Evolutionary conservation across 1,140 invertebrate genomes (phyloP).

Genomic region (Bombus fervidus): DNA sequence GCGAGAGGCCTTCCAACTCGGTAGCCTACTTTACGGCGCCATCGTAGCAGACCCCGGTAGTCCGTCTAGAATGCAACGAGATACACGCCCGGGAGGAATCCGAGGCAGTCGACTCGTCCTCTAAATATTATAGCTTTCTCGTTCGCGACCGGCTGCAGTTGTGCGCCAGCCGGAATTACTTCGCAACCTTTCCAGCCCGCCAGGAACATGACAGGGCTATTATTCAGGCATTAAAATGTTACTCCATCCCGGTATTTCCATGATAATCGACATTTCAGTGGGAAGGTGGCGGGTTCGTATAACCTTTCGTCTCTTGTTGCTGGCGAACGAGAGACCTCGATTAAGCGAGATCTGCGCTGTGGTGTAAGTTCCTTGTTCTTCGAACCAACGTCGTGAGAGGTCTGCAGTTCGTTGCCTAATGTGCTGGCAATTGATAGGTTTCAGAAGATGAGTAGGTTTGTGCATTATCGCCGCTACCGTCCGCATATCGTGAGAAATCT

Average conservation of each 20-base stretch:
- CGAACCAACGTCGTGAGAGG: not conserved
- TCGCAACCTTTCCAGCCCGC: conserved; percentile 49
- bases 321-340: not conserved
- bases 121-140: conserved; percentile 23
- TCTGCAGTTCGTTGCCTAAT: not conserved
- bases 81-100: conserved; percentile 53
- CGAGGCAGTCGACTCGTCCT: conserved; percentile 10
- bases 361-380: conserved; percentile 13
- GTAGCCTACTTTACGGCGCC: conserved; percentile 75
- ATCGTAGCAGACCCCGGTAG: conserved; percentile 54
- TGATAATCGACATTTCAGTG: conserved; percentile 48
- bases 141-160: not conserved
- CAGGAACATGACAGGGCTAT: conserved; percentile 28
- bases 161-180: conserved; percentile 20
- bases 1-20: conserved; percentile 67
- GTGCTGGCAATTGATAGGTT: not conserved
- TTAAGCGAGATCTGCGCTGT: not conserved
- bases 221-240: conserved; percentile 60
- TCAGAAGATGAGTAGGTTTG: not conserved
- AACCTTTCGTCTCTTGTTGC: conserved; percentile 8
- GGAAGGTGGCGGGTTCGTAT: not conserved
- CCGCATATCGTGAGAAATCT: not conserved
- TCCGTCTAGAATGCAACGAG: conserved; percentile 44
- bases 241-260: conserved; percentile 50
- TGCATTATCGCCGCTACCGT: not conserved